Evolutionary conservation across 1,140 invertebrate genomes (phyloP), one percentile per base, ranked within the genome.

Genomic region (Ooceraea biroi): DNA sequence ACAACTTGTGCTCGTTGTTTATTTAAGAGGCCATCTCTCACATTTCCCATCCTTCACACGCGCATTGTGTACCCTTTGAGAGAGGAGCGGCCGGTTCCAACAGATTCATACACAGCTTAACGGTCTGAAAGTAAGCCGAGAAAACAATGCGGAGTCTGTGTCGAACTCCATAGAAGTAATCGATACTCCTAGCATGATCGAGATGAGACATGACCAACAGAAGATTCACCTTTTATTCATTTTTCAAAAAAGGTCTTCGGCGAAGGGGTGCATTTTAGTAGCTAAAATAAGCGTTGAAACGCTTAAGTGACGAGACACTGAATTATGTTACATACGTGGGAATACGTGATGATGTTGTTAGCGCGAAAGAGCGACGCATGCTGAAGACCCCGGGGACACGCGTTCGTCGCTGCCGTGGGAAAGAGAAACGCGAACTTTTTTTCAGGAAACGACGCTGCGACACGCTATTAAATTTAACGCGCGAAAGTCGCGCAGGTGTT

Each of bases 331-430:
- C 46, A 2, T 78, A 44, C 22, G 50, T 78, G 72, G 19, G 25
- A 89, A 80, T 86, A 74, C 44, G n/a, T n/a, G 57, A 87, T 78
- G 87, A 66, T 68, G 80, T 83, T 57, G 83, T 89, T 88, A 89
- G 58, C 50, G 2, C 36, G 36, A 36, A n/a, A n/a, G n/a, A n/a
- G n/a, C n/a, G n/a, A n/a, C 58, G 68, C 83, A 83, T 73, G 85
- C 74, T 60, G 58, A 85, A 71, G 41, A 55, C 88, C 80, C 87
- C 69, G 58, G 85, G 80, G 88, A 86, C 25, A 22, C 2, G 36
- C 36, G 36, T 36, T 36, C 46, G n/a, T n/a, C n/a, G n/a, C n/a
- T 52, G 60, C 48, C 86, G 83, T 88, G 87, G 83, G 87, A 88
- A 88, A 88, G 27, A 57, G 19, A 36, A 50, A 0, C 19, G 44